These are phyloP conservation scores for Equus quagga DNA, from an alignment of 2,113 vertebrate species.

Conservation along the genomic window DNA sequence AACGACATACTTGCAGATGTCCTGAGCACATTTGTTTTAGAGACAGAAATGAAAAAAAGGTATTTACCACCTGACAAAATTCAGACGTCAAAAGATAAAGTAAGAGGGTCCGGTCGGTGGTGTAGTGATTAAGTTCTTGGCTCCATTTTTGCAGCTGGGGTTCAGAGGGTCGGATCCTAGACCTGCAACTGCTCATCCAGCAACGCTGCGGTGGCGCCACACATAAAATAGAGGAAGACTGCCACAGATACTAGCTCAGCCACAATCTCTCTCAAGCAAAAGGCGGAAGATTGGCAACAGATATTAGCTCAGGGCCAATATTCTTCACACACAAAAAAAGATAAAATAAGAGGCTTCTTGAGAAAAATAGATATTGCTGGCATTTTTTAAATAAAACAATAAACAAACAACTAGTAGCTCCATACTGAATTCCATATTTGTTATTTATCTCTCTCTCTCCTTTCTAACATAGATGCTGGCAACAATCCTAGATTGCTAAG, in stretches of 20 bases:
- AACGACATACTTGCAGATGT: not conserved
- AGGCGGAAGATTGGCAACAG: no score
- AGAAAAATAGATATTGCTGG: not conserved
- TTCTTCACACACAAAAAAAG: not conserved
- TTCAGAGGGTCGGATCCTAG: no score
- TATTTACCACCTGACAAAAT: not conserved
- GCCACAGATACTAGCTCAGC: no score
- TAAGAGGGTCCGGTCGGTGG: no score
- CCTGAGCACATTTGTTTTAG: not conserved
- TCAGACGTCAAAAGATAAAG: not conserved
- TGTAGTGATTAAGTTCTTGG: no score
- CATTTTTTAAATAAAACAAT: not conserved
- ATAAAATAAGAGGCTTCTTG: not conserved
- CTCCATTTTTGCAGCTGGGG: no score
- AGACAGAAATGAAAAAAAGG: not conserved
- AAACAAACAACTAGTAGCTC: not conserved
- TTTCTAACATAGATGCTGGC: not conserved
- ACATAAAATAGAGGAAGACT: no score
- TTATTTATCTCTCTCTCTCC: not conserved
- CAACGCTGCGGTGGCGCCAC: no score
- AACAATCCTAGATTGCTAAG: not conserved
- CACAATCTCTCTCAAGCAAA: no score
- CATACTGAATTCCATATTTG: not conserved
- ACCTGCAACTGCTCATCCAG: no score
- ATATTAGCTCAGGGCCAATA: no score